Evolutionary conservation across 2,797 vertebrate species (phyloP).

Genomic region (Xiphophorus birchmanni): DNA sequence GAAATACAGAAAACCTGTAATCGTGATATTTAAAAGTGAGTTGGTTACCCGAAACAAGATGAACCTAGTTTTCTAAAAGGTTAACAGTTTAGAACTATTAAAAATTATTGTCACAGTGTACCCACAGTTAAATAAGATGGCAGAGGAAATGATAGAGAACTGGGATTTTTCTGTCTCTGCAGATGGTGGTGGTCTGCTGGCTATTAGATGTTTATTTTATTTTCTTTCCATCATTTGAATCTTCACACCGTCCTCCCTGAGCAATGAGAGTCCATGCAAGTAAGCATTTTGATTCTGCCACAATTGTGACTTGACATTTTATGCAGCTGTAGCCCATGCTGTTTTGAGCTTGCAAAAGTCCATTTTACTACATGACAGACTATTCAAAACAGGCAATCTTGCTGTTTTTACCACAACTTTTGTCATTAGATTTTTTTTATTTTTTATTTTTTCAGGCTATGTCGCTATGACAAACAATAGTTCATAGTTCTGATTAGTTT

Average conservation of each 20-base stretch:
- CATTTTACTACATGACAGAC: not conserved
- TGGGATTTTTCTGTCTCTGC: no score
- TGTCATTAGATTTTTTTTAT: not conserved
- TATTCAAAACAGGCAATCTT: not conserved
- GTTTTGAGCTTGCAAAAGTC: not conserved
- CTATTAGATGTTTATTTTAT: no score
- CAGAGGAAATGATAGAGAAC: no score
- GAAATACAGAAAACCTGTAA: not conserved
- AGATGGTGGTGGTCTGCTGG: no score
- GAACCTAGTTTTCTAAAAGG: not conserved
- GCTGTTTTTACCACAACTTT: not conserved
- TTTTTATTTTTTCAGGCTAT: not conserved
- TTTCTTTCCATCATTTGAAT: not conserved
- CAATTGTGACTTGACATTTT: not conserved
- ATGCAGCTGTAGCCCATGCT: not conserved
- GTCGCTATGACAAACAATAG: no score
- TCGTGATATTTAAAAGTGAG: not conserved
- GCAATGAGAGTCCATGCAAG: not conserved
- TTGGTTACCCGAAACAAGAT: not conserved
- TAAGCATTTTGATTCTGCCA: not conserved
- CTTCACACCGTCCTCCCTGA: not conserved
- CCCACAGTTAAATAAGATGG: not conserved
- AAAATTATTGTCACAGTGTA: not conserved
- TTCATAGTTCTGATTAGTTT: not conserved
- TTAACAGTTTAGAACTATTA: not conserved